A percentile compares a stretch with the other conserved stretches of the same genome.
phyloP scores from a whole-genome alignment of 2,888 invertebrate genomes.

The Andrena chrysosceles region DNA sequence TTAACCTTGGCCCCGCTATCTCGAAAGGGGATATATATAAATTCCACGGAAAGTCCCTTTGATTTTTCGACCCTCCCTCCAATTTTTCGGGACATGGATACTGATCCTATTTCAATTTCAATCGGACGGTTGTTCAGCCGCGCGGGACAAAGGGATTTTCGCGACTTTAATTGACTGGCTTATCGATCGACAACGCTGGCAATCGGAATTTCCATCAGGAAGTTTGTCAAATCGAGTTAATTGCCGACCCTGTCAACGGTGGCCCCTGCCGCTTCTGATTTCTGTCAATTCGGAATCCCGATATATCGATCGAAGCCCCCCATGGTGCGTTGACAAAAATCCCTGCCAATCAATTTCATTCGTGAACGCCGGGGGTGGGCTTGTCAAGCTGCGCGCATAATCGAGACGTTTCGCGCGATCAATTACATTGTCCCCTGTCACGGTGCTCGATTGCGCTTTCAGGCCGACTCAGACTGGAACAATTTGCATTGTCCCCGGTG shows the following conservation, averaged over 20 bases:
- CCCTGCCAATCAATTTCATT: conserved; percentile 42
- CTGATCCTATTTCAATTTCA: background rate
- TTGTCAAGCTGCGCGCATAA: conserved; percentile 39
- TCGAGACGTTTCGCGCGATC: conserved; percentile 50
- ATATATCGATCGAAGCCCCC: background rate
- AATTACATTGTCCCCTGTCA: conserved; percentile 49
- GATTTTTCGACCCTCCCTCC: background rate
- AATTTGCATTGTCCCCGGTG: conserved; percentile 47
- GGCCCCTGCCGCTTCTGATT: conserved; percentile 17
- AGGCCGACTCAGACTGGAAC: conserved; percentile 20
- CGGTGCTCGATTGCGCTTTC: conserved; percentile 36
- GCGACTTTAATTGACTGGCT: conserved; percentile 39
- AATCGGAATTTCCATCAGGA: conserved; percentile 33
- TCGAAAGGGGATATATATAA: too few species aligned
- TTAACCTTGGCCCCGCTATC: too few species aligned
- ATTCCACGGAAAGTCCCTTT: too few species aligned
- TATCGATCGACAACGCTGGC: background rate
- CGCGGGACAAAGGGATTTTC: background rate
- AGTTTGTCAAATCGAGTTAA: conserved; percentile 50
- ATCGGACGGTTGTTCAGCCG: background rate
- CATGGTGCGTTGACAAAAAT: conserved; percentile 25
- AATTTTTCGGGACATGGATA: background rate
- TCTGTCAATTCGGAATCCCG: conserved; percentile 20
- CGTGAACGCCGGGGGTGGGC: background rate
- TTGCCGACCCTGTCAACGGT: conserved; percentile 8